These are phyloP conservation scores for Tenualosa ilisha DNA, from an alignment of 2,797 vertebrate species.

Conservation along the genomic window DNA sequence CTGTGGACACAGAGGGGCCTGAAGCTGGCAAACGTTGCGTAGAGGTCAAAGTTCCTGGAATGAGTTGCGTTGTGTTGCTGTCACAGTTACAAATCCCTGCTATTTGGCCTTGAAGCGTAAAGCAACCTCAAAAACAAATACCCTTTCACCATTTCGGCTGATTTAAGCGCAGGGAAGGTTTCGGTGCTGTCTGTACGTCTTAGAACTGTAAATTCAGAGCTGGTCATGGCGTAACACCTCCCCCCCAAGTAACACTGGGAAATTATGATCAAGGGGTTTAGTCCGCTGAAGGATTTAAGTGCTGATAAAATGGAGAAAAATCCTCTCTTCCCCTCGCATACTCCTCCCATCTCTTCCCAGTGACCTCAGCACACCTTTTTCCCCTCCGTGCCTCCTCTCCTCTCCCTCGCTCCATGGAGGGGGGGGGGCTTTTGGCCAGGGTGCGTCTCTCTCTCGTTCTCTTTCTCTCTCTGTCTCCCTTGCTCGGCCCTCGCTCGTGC, in stretches of 20 bases:
- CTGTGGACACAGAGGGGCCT: background rate
- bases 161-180: background rate
- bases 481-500: background rate
- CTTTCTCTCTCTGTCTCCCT: background rate
- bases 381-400: background rate
- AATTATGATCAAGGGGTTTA: background rate
- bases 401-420: background rate
- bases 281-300: slow-evolving; percentile 34
- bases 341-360: slow-evolving; percentile 3
- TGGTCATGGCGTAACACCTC: background rate
- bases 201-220: slow-evolving; percentile 17
- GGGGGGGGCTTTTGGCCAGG: slow-evolving; percentile 12
- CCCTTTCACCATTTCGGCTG: slow-evolving; percentile 10
- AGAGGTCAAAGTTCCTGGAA: background rate
- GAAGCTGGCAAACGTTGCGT: background rate
- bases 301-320: slow-evolving; percentile 16
- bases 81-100: slow-evolving; percentile 2
- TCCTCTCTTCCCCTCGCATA: slow-evolving; percentile 16
- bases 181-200: background rate
- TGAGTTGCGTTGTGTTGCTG: slow-evolving; percentile 7
- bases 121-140: slow-evolving; percentile 13
- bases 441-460: slow-evolving; percentile 22
- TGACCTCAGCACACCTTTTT: slow-evolving; percentile 32
- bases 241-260: background rate
- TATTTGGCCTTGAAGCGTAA: background rate